These are phyloP conservation scores for Radopholus similis DNA, from an alignment of 1,140 invertebrate genomes.

Conservation along the genomic window DNA sequence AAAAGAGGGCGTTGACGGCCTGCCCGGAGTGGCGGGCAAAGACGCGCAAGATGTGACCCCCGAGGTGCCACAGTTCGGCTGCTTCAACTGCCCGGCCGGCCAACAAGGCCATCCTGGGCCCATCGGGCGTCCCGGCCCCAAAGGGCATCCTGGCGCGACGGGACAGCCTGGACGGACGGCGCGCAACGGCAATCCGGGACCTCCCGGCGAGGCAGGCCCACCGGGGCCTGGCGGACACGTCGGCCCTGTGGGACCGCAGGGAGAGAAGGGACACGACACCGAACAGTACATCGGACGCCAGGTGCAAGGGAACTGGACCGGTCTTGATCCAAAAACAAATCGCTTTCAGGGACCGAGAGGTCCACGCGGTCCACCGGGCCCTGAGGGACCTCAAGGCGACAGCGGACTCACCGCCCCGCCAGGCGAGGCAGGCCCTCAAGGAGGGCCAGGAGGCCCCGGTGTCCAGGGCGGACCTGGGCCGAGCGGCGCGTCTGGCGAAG, in stretches of 20 bases:
- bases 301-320: too few relatives aligned
- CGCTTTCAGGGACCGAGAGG: conserved; percentile 8
- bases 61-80: conserved; percentile 34
- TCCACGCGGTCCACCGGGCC: not conserved
- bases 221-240: conserved; percentile 5
- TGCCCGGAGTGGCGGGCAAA: conserved; percentile 42
- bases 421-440: conserved; percentile 3
- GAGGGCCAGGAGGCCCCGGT: conserved; percentile 15
- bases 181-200: conserved; percentile 51
- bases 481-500: conserved; percentile 17
- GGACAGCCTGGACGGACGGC: conserved; percentile 48
- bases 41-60: conserved; percentile 48
- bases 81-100: conserved; percentile 50
- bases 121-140: conserved; percentile 51
- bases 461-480: conserved; percentile 15
- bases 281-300: not conserved
- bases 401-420: conserved; percentile 11
- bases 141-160: conserved; percentile 50
- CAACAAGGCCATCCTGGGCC: conserved; percentile 49
- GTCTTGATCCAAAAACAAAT: too few relatives aligned
- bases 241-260: not conserved
- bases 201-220: conserved; percentile 34
- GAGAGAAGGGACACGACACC: not conserved
- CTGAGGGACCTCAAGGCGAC: not conserved
- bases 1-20: conserved; percentile 36